Evolutionary conservation across 2,797 vertebrate genomes (phyloP), one percentile per base, ranked within the genome.

Genomic region (Malacoctenus gilli): DNA sequence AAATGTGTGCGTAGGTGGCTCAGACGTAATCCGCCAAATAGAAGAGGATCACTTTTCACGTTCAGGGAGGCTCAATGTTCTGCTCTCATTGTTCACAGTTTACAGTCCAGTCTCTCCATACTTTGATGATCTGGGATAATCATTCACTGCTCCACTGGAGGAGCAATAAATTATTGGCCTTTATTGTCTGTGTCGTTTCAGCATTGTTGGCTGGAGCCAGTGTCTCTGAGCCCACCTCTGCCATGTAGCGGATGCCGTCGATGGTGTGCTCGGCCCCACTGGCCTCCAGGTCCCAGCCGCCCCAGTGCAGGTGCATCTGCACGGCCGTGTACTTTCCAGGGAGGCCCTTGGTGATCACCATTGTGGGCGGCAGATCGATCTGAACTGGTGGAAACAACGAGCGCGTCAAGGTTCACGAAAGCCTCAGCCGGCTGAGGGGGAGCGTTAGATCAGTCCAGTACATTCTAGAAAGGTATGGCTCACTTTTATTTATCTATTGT

Each of bases 261-360:
- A 97, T 0, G 5, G 95, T 97, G 86, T 98, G 97, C 69, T 98
- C 95, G 0, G 95, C 93, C 58, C 96, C 96, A 0, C 95, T 97
- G 64, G 80, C 90, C 81, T 96, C 94, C 15, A 85, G 68, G 60
- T 92, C 88, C 59, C 74, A 88, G 4, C 94, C 94, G 0, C 96
- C 96, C 96, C 97, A 98, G 82, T 98, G 96, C 47, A 95, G 88
- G 67, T 99, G 96, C 93, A 97, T 91, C 87, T 98, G 95, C 6
- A 93, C 75, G 0, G 96, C 94, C 0, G 86, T 90, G 82, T 93
- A 98, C 35, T 18, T 8, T 0, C 76, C 75, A 0, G 91, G 90
- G 0, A 95, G 86, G 0, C 95, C 84, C 5, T 90, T 58, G 11
- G 57, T 89, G 75, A 98, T 87, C 67, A 0, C 31, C 95, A 97